These are phyloP conservation scores for Kuschelorhynchus macadamiae DNA, from an alignment of 2,888 invertebrate genomes.

Conservation along the genomic window DNA sequence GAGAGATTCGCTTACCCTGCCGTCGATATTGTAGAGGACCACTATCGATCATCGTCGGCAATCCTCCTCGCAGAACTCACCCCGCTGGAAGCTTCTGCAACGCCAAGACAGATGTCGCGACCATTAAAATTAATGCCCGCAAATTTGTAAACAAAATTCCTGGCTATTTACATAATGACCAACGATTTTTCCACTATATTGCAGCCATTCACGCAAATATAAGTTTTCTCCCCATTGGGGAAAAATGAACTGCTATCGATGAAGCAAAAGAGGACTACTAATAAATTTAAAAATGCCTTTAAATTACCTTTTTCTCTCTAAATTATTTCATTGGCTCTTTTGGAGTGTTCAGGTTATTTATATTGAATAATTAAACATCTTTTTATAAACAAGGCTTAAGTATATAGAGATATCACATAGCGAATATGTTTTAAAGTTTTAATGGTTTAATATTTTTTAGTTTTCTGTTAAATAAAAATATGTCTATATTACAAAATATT, in stretches of 20 bases:
- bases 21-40: constrained; percentile 48
- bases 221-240: constrained; percentile 45
- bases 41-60: constrained; percentile 43
- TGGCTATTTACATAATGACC: constrained; percentile 60
- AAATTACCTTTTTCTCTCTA: too few species aligned
- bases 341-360: too few species aligned
- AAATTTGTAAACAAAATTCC: constrained; percentile 60
- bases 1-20: constrained; percentile 24
- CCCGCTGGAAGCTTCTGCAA: constrained; percentile 38
- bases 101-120: constrained; percentile 60
- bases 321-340: too few species aligned
- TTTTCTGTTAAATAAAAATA: too few species aligned
- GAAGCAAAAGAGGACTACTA: constrained; percentile 1
- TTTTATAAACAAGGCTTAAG: too few species aligned
- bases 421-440: too few species aligned
- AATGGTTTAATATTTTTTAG: too few species aligned
- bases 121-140: constrained; percentile 60
- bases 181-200: constrained; percentile 58
- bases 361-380: too few species aligned
- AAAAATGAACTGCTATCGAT: constrained; percentile 43
- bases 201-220: constrained; percentile 51
- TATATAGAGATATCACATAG: too few species aligned
- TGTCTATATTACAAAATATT: too few species aligned
- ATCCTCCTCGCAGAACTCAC: constrained; percentile 31
- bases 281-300: too few species aligned